These are phyloP conservation scores for Fregata magnificens DNA, from an alignment of 2,113 vertebrate species.

Conservation along the genomic window DNA sequence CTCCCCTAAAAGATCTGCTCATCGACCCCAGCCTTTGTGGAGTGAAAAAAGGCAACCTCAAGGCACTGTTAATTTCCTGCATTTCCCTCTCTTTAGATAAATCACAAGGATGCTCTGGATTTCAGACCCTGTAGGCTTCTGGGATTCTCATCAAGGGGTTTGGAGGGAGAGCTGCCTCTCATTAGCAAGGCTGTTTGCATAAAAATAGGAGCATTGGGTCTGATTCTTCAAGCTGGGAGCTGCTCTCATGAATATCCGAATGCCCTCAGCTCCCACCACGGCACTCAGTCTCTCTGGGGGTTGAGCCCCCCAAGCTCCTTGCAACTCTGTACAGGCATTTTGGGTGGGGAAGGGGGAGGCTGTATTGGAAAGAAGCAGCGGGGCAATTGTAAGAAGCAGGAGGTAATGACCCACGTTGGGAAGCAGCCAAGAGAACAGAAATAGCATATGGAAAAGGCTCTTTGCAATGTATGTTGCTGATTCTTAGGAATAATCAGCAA, in stretches of 20 bases:
- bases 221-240: not conserved
- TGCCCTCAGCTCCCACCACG: not conserved
- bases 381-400: not conserved
- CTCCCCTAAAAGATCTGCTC: not conserved
- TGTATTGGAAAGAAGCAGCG: not conserved
- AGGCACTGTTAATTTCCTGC: not conserved
- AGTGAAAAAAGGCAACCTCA: not conserved
- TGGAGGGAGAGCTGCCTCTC: not conserved
- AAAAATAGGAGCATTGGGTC: not conserved
- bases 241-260: not conserved
- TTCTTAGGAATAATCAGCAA: constrained; percentile 22
- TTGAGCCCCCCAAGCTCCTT: not conserved
- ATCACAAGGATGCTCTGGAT: not conserved
- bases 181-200: not conserved
- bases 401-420: not conserved
- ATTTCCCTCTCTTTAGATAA: not conserved
- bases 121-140: not conserved
- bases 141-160: not conserved
- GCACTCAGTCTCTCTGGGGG: not conserved
- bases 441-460: constrained; percentile 14
- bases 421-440: constrained; percentile 34
- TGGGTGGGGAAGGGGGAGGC: not conserved
- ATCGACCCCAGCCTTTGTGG: not conserved
- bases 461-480: not conserved
- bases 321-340: not conserved